A percentile compares a stretch with the other conserved stretches of the same genome.
These are phyloP conservation scores for Oncopeltus fasciatus DNA, from an alignment of 1,140 invertebrate species.

Conservation along the genomic window DNA sequence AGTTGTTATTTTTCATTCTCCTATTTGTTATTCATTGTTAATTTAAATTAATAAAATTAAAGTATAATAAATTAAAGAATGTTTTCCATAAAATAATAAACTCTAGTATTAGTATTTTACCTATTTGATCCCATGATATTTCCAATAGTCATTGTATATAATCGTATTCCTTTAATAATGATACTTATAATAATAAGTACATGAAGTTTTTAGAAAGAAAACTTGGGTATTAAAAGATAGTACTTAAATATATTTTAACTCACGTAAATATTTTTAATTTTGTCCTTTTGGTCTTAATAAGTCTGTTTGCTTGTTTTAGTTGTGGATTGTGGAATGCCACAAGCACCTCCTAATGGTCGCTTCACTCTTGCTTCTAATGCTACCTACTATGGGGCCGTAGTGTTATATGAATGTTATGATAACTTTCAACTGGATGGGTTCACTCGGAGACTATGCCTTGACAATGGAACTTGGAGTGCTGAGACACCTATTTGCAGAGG, in stretches of 20 bases:
- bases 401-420: constrained; percentile 65
- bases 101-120: too few species aligned
- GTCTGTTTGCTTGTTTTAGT: constrained; percentile 35
- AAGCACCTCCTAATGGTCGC: constrained; percentile 51
- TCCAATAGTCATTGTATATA: too few species aligned
- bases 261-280: not conserved
- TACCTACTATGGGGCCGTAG: constrained; percentile 72
- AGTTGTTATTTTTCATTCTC: too few species aligned
- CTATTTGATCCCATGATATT: too few species aligned
- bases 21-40: too few species aligned
- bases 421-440: constrained; percentile 73
- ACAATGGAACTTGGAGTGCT: constrained; percentile 77
- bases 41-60: too few species aligned
- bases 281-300: not conserved
- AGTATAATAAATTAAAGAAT: too few species aligned
- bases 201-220: too few species aligned
- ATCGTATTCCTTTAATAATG: too few species aligned
- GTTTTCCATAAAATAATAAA: too few species aligned
- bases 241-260: not conserved
- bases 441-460: constrained; percentile 62
- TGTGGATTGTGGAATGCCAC: constrained; percentile 73
- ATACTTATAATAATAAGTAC: too few species aligned
- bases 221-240: too few species aligned
- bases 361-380: constrained; percentile 66
- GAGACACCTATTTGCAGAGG: constrained; percentile 60